Base-by-base conservation (phyloP, 2,888 invertebrate species). In the Drosophila gaucha region DNA sequence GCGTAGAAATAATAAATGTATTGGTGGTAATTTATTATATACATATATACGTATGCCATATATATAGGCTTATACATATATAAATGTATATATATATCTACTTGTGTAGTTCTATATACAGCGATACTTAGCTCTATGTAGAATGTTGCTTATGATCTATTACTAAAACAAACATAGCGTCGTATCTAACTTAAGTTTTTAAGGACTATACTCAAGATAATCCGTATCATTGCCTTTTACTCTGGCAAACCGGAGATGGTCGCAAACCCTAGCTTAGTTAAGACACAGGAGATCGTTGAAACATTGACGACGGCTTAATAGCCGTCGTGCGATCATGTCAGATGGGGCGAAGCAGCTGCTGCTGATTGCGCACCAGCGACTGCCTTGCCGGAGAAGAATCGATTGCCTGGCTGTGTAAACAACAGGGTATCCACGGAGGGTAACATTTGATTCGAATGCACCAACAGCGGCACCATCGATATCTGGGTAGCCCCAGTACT, bases 341-440 rank as follows among this genome's bases (percentile, higher is more conserved):
- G 44, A 78, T 84, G 80, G 22, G 74, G n/a, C 36, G 76, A 47
- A 12, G 82, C 59, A 36, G 80, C 44, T 4, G 44, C 8, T 4
- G 66, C 44, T 2, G 68, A 44, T 16, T 71, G 24, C 1, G 36
- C 10, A n/a, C 63, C 52, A 14, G 54, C 50, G 5, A 64, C 49
- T 14, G 71, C 43, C 43, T 87, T 87, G 39, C 80, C 73, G 26
- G 74, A 66, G 54, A 80, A 87, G 51, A 84, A 87, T n/a, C 87
- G 74, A 73, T 74, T 88, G 41, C 82, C 82, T 4, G 88, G 74
- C 70, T 85, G 88, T 12, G 77, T 80, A 30, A 90, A 90, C n/a
- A 91, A 80, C 49, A 91, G 68, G 22, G 91, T 91, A 60, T 91
- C 90, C 60, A 91, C 91, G 47, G 91, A 91, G 54, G 91, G 91